These are phyloP conservation scores for Cephalotes varians DNA, from an alignment of 2,888 invertebrate species.

Conservation along the genomic window DNA sequence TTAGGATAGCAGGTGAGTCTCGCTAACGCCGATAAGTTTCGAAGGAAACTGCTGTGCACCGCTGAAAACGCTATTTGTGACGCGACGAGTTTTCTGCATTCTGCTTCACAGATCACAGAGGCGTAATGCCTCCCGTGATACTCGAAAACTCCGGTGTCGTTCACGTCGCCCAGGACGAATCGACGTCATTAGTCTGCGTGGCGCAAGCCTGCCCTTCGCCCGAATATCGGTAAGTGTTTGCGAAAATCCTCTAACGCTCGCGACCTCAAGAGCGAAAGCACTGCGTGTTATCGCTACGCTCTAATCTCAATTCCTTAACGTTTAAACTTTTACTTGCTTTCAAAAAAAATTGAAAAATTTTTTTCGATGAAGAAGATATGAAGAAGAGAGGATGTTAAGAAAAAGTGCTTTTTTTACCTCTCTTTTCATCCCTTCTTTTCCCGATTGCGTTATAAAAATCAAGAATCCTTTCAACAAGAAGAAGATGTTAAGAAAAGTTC, in stretches of 20 bases:
- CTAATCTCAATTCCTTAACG: background rate
- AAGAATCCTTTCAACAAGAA: too few relatives aligned
- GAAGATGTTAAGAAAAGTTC: background rate
- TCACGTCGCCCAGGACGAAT: conserved; percentile 91
- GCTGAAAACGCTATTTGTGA: conserved; percentile 35
- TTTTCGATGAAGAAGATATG: background rate
- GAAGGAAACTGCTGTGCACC: conserved; percentile 19
- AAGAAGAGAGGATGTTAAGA: background rate
- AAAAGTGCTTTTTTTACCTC: background rate
- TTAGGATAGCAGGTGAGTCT: conserved; percentile 90
- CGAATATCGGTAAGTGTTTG: conserved; percentile 89
- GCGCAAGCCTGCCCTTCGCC: conserved; percentile 93
- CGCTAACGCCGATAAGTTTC: conserved; percentile 38
- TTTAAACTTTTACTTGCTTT: background rate
- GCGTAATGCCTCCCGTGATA: conserved; percentile 90
- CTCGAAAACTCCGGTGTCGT: conserved; percentile 91
- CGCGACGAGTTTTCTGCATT: conserved; percentile 26
- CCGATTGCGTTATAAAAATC: background rate
- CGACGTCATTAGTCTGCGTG: conserved; percentile 91
- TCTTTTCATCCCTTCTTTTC: background rate
- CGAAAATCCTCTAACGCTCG: background rate
- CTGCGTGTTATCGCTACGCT: background rate
- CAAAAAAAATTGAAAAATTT: background rate
- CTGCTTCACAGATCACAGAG: conserved; percentile 89
- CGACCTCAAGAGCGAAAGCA: background rate